Evolutionary conservation across 2,113 vertebrate genomes (phyloP), one percentile per base, ranked within the genome.

Genomic region (Pandion haliaetus): DNA sequence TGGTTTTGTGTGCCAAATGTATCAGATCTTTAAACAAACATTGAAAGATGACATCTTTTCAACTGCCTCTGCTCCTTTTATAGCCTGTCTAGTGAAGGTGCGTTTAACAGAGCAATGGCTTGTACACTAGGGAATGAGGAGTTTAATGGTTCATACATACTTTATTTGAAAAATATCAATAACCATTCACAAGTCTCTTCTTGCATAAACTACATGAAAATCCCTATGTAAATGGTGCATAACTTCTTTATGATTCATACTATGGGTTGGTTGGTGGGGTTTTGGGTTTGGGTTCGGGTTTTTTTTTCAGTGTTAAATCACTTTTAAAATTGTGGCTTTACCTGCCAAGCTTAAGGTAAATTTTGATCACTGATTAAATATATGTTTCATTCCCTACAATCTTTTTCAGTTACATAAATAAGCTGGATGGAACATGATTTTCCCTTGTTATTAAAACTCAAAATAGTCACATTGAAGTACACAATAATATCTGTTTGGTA

Each of bases 81-180:
- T 96, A 88, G 91, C 86, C 61, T 95, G 81, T 87, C 55, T 85
- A 86, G 55, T 88, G 81, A 95, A 97, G 88, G 79, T 90, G 57
- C 91, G 69, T 90, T 95, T 97, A 96, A 95, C 93, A 93, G 94
- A 97, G 95, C 95, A 96, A 94, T 96, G 92, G 58, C 61, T 97
- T 98, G 88, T 91, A 95, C 95, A 90, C 88, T 76, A 20, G 76
- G 81, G 94, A 98, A 98, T 96, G 96, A 91, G 82, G 57, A 97
- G 89, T 96, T 98, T 98, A 98, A 98, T 98, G 97, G 96, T 97
- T 98, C 98, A 97, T 98, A 96, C 96, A 97, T 93, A 97, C 95
- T 97, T 97, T 96, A 98, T 98, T 96, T 97, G 94, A 98, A 98
- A 98, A 98, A 97, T 98, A 97, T 98, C 98, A 98, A 95, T 98